These are phyloP conservation scores for Drosophila kepulauana DNA, from an alignment of 1,140 invertebrate species.

Conservation along the genomic window DNA sequence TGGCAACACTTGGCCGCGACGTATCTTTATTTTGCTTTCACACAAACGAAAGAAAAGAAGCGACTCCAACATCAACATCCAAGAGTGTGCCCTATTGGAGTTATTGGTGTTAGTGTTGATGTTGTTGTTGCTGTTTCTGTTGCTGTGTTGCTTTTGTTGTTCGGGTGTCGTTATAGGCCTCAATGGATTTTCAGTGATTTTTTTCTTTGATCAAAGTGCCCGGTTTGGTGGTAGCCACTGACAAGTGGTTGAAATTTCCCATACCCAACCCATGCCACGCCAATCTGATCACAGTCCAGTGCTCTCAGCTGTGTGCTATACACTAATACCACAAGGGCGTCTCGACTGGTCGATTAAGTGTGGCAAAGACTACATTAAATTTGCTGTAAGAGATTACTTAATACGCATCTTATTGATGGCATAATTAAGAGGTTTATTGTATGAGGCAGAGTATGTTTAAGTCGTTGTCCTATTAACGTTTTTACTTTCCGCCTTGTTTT, in stretches of 20 bases:
- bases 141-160: conserved; percentile 31
- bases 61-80: conserved; percentile 35
- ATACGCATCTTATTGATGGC: no score
- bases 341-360: neutral
- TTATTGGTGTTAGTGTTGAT: conserved; percentile 34
- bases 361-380: neutral
- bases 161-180: conserved; percentile 74
- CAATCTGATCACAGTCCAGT: conserved; percentile 26
- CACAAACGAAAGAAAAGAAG: conserved; percentile 48
- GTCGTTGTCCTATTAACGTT: neutral
- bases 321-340: neutral
- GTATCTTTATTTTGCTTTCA: conserved; percentile 80
- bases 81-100: conserved; percentile 51
- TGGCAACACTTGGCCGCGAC: conserved; percentile 72
- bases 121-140: conserved; percentile 34
- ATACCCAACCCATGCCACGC: conserved; percentile 51
- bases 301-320: conserved; percentile 32
- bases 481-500: conserved; percentile 22
- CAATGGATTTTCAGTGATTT: conserved; percentile 78
- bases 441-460: conserved; percentile 4
- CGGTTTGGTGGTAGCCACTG: conserved; percentile 66
- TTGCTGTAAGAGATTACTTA: neutral
- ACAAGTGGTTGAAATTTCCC: conserved; percentile 76
- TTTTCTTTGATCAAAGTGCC: conserved; percentile 78
- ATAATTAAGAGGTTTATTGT: neutral